Conservation (phyloP, 1,140 invertebrate species). For the Arion vulgaris region DNA sequence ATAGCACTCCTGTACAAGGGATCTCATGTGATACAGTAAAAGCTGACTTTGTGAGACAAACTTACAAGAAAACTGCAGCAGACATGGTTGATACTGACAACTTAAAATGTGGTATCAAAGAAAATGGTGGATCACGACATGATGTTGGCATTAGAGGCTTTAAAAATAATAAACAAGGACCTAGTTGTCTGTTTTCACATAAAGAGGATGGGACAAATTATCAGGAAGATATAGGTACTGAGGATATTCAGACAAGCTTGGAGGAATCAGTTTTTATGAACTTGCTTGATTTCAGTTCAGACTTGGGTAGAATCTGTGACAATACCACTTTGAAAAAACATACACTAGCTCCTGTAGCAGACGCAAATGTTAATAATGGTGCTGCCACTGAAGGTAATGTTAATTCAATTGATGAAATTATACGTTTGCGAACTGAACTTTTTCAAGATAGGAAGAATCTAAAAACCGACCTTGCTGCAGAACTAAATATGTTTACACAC, state of each 20-base stretch:
- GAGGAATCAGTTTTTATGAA: constrained; percentile 24
- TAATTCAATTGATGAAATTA: background rate
- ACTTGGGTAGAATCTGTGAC: background rate
- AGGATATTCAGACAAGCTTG: background rate
- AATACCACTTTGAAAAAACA: background rate
- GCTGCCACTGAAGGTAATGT: background rate
- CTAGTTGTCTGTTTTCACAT: background rate
- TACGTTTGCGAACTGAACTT: background rate
- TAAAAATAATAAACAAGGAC: background rate
- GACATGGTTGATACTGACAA: background rate
- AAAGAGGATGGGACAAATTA: background rate
- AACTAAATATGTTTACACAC: constrained; percentile 10
- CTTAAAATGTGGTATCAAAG: background rate
- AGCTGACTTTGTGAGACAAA: background rate
- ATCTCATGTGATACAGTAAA: background rate
- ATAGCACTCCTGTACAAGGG: background rate
- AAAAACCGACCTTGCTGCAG: constrained; percentile 1
- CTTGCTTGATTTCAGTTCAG: constrained; percentile 20
- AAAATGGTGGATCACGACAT: background rate
- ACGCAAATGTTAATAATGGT: background rate
- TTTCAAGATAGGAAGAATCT: constrained; percentile 8
- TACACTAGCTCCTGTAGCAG: background rate
- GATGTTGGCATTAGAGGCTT: background rate
- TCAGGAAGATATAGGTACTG: background rate
- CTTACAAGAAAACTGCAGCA: background rate